Conservation (phyloP, 2,888 invertebrate species). For the Leptinotarsa tumamoca region DNA sequence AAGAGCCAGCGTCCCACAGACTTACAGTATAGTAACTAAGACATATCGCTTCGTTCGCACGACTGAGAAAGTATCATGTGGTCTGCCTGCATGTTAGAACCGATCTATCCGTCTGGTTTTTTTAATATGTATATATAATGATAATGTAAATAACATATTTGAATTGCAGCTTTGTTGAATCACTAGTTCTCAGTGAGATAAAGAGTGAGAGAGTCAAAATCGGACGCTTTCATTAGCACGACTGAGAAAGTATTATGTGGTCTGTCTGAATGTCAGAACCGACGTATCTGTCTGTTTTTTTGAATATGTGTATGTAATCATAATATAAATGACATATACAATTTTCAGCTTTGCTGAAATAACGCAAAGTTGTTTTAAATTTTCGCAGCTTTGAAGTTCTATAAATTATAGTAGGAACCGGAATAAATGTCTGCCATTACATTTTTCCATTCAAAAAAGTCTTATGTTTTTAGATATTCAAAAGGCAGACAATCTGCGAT, state of each 20-base stretch:
- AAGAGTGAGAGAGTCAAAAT: neutral
- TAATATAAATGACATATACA: neutral
- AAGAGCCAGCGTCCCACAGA: too few species aligned
- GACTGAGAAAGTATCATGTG: neutral
- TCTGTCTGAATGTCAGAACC: neutral
- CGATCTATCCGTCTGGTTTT: neutral
- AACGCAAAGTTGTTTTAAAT: neutral
- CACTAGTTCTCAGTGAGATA: neutral
- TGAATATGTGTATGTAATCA: neutral
- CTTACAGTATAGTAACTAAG: too few species aligned
- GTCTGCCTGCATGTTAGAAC: neutral
- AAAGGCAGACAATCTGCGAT: neutral
- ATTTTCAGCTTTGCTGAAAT: neutral
- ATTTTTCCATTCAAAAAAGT: neutral
- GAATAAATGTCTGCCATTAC: constrained; percentile 1
- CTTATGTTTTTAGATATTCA: neutral
- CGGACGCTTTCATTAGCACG: neutral
- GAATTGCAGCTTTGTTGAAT: neutral
- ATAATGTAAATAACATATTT: neutral
- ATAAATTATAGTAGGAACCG: neutral
- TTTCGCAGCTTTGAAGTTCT: neutral
- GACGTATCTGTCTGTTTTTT: neutral
- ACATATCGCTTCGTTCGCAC: too few species aligned
- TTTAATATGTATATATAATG: neutral
- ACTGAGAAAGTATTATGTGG: neutral